Conservation (phyloP, 2,113 vertebrate species). For the Malurus elegans region DNA sequence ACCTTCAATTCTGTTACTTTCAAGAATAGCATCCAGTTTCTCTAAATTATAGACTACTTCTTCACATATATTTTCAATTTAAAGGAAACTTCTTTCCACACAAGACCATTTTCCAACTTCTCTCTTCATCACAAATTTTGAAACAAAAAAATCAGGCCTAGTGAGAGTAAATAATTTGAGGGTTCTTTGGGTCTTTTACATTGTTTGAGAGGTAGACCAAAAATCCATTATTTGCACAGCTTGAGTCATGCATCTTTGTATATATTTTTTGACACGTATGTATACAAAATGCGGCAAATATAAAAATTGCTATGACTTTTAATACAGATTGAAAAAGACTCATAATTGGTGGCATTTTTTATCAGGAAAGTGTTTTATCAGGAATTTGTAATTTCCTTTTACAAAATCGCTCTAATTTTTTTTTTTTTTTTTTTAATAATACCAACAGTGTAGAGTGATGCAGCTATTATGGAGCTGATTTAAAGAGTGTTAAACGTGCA, state of each 20-base stretch:
- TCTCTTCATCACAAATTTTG: not conserved
- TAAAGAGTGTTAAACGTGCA: not conserved
- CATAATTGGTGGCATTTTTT: not conserved
- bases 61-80: not conserved
- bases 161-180: not conserved
- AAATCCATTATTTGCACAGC: constrained; percentile 31
- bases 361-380: not conserved
- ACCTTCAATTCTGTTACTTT: not conserved
- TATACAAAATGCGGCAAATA: constrained; percentile 27
- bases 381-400: not conserved
- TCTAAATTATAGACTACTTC: not conserved
- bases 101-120: not conserved
- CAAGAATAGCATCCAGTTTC: not conserved
- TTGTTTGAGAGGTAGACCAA: not conserved
- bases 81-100: not conserved
- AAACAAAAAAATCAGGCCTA: not conserved
- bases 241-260: not conserved
- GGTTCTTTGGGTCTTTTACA: not conserved
- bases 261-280: not conserved
- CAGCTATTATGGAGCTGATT: not conserved
- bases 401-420: not conserved
- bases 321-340: not conserved
- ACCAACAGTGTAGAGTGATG: not conserved
- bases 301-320: constrained; percentile 21
- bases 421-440: no score